Base-by-base conservation (phyloP, 2,113 vertebrate genomes). In the Tachysurus vachellii region DNA sequence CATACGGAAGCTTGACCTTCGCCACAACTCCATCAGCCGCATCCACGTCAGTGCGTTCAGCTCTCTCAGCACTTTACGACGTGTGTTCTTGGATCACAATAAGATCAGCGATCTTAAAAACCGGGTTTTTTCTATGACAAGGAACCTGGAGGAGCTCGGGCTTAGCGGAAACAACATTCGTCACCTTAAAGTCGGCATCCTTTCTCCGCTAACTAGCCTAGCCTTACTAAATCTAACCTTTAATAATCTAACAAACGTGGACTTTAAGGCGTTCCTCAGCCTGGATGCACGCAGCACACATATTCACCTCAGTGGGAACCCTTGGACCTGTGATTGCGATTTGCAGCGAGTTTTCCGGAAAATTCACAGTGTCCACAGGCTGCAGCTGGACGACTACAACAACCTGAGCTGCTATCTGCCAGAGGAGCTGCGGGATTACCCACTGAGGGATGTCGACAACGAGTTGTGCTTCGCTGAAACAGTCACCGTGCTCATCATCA, bases 301-400 rank as follows among this genome's bases (percentile, higher is more conserved):
- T 79, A 93, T 97, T 79, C 92, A 95, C 88, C 92, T 97, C 85
- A 88, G 89, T 56, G 88, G 90, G 17, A 97, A 96, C 89, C 94
- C 93, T 0, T 97, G 96, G 96, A 91, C 91, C 75, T 96, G 96
- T n/a, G 95, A 96, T 86, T 97, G 96, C 42, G 95, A 96, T 88
- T 93, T 96, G 80, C 96, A 97, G 88, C 93, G 95, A 44, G 95
- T 95, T 2, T 96, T 96, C 90, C 84, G 92, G 77, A 97, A 97
- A 88, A 91, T 96, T 83, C 92, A 88, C 5, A 95, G 91, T 80
- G 92, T 96, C 85, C 93, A 95, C 85, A 86, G 94, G 82, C 93
- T 97, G 76, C 93, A 94, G 80, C 89, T 97, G 89, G 95, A 96
- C 44, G 95, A 96, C 93, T 96, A 96, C 82, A 68, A 84, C 53